A percentile compares a stretch with the other conserved stretches of the same genome.
Conservation (phyloP, 2,888 invertebrate genomes). For the Molorchus minor region DNA sequence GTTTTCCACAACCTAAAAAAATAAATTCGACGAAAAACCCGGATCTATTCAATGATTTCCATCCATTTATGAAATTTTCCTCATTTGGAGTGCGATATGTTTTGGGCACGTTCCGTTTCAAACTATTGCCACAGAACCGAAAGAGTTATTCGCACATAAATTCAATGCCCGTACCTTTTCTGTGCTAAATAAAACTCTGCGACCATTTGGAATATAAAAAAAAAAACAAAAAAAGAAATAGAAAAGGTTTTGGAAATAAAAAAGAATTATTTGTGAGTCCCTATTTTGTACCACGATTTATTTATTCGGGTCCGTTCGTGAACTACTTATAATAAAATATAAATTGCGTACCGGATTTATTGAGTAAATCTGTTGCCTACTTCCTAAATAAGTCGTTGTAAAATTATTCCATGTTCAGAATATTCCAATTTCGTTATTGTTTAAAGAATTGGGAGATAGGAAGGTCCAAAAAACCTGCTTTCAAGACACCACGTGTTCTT, state of each 20-base stretch:
- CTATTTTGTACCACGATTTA: slow-evolving; percentile 36
- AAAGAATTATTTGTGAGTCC: slow-evolving; percentile 37
- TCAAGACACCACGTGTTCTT: too few species aligned
- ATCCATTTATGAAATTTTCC: slow-evolving; percentile 29
- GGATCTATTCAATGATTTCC: slow-evolving; percentile 28
- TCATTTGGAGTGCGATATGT: slow-evolving; percentile 26
- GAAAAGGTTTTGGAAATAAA: slow-evolving; percentile 38
- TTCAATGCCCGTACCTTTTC: slow-evolving; percentile 31
- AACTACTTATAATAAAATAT: too few species aligned
- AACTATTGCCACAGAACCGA: slow-evolving; percentile 28
- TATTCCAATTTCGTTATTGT: too few species aligned
- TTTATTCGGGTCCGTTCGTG: too few species aligned
- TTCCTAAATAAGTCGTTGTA: too few species aligned
- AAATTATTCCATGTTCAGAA: too few species aligned
- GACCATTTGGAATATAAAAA: slow-evolving; percentile 39
- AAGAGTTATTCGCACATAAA: slow-evolving; percentile 39
- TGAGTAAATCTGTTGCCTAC: too few species aligned
- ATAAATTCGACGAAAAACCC: slow-evolving; percentile 16
- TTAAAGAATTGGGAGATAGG: too few species aligned
- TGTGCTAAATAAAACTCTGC: slow-evolving; percentile 36
- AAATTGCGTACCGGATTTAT: too few species aligned
- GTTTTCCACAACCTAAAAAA: too few species aligned
- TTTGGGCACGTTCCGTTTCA: slow-evolving; percentile 20
- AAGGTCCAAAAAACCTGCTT: too few species aligned
- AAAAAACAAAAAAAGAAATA: slow-evolving; percentile 33